Evolutionary conservation across 1,140 invertebrate species (phyloP).

Genomic region (Spodoptera frugiperda): DNA sequence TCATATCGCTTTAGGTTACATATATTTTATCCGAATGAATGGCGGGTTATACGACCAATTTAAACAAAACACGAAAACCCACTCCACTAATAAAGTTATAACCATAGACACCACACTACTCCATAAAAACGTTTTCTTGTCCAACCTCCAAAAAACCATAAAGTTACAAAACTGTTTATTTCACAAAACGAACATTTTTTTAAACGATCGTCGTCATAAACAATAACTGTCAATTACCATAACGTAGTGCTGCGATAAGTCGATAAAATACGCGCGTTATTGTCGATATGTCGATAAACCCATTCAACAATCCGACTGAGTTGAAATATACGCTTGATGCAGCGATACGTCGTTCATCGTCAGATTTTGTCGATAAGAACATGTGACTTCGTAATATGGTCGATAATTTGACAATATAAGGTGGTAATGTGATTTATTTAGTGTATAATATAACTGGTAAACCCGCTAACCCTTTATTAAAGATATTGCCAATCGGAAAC

Average conservation of each 20-base stretch:
- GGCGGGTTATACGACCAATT: no score
- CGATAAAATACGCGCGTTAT: slow-evolving; percentile 51
- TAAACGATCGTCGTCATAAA: slow-evolving; percentile 37
- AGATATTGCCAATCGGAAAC: no score
- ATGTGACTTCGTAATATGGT: not conserved
- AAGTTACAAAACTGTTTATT: slow-evolving; percentile 26
- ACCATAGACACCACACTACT: not conserved
- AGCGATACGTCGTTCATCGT: not conserved
- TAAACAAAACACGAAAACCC: no score
- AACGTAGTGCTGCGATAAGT: slow-evolving; percentile 52
- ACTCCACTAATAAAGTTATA: not conserved
- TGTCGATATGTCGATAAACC: slow-evolving; percentile 28
- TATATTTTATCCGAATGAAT: not conserved
- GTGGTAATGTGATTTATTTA: no score
- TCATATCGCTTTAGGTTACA: no score
- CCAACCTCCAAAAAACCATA: slow-evolving; percentile 20
- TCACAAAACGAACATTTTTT: slow-evolving; percentile 25
- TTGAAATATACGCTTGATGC: slow-evolving; percentile 39
- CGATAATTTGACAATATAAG: no score
- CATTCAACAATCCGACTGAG: slow-evolving; percentile 48
- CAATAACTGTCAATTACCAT: slow-evolving; percentile 47
- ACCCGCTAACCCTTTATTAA: no score
- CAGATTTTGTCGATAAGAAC: slow-evolving; percentile 12
- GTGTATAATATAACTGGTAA: no score
- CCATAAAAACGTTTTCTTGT: slow-evolving; percentile 14